Conservation (phyloP, 1,140 invertebrate genomes). For the Propsilocerus akamusi region DNA sequence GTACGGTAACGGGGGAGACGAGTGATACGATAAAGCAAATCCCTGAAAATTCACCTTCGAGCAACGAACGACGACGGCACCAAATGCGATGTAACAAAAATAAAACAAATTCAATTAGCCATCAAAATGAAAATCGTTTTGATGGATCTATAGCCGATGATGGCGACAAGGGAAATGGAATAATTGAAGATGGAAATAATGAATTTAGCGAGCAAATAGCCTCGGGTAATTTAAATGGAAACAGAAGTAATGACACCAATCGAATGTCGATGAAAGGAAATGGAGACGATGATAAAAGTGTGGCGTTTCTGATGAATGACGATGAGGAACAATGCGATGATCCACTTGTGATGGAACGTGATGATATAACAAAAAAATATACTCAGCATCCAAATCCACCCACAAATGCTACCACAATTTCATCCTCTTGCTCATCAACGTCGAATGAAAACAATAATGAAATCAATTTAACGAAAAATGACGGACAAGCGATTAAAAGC, state of each 20-base stretch:
- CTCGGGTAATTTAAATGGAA: neutral
- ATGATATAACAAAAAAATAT: neutral
- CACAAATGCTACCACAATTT: neutral
- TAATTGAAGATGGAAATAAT: conserved; percentile 3
- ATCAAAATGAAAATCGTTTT: neutral
- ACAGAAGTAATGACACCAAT: neutral
- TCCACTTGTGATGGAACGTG: neutral
- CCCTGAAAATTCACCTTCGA: neutral
- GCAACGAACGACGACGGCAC: neutral
- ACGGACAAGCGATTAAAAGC: neutral
- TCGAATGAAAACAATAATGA: neutral
- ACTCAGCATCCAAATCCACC: no score
- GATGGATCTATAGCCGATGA: neutral
- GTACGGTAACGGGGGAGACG: neutral
- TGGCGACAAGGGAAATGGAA: neutral
- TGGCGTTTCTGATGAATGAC: no score
- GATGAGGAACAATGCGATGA: no score
- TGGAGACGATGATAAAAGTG: neutral
- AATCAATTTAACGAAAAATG: neutral
- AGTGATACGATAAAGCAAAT: no score
- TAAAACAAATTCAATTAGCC: neutral
- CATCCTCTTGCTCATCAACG: neutral
- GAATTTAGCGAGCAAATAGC: neutral
- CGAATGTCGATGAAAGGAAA: neutral
- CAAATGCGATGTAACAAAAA: neutral